A percentile compares a stretch with the other conserved stretches of the same genome.
phyloP scores from a whole-genome alignment of 2,113 vertebrate genomes.

The Sula dactylatra region DNA sequence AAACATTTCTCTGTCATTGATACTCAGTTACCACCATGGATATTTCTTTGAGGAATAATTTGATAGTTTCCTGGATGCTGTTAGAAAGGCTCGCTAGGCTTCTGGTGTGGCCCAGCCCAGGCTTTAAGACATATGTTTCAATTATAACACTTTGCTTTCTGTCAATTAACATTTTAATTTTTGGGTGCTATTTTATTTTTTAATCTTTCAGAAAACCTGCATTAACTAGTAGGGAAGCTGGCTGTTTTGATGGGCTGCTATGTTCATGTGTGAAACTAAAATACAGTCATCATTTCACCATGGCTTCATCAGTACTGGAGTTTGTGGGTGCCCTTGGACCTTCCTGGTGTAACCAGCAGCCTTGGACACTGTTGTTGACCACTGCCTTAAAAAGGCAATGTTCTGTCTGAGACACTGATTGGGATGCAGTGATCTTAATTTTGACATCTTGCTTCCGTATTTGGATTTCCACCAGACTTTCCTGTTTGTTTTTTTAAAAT shows the following conservation, averaged over 20 bases:
- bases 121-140: not conserved
- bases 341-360: not conserved
- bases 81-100: not conserved
- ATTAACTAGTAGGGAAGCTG: not conserved
- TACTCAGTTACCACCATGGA: not conserved
- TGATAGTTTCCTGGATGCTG: not conserved
- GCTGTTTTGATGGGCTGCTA: rapidly evolving
- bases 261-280: not conserved
- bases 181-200: not conserved
- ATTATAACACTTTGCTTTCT: not conserved
- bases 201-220: not conserved
- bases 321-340: not conserved
- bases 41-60: not conserved
- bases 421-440: not conserved
- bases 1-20: not conserved
- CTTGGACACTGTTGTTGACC: not conserved
- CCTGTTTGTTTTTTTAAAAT: not conserved
- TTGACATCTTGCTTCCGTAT: not conserved
- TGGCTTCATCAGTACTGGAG: not conserved
- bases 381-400: not conserved
- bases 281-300: not conserved
- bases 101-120: not conserved
- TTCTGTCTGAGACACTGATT: not conserved
- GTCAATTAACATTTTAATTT: not conserved
- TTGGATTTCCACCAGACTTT: not conserved